Evolutionary conservation across 1,140 invertebrate species (phyloP).

Genomic region (Linepithema humile): DNA sequence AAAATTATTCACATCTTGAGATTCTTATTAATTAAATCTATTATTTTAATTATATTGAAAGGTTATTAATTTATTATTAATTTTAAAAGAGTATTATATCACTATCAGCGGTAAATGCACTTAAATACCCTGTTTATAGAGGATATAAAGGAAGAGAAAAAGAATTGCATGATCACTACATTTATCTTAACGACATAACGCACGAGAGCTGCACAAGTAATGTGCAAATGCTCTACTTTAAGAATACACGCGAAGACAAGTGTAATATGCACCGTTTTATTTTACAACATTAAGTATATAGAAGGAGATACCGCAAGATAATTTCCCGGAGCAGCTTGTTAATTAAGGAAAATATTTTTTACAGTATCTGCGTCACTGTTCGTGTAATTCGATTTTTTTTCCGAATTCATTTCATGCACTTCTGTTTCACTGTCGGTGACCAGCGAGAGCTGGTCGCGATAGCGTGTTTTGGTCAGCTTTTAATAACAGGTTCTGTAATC

Average conservation of each 20-base stretch:
- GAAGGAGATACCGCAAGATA: too few species aligned
- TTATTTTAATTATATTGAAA: neutral
- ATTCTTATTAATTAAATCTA: neutral
- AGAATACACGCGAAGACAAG: neutral
- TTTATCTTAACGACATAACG: neutral
- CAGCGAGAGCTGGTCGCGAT: too few species aligned
- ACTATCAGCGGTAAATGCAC: neutral
- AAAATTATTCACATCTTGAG: neutral
- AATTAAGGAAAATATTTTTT: too few species aligned
- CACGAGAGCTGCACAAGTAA: neutral
- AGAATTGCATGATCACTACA: neutral
- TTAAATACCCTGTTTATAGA: neutral
- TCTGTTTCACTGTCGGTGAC: too few species aligned
- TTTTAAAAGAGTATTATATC: neutral
- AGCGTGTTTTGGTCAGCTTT: too few species aligned
- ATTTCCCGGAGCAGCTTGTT: too few species aligned
- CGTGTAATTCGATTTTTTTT: too few species aligned
- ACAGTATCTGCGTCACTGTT: too few species aligned
- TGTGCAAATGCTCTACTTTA: neutral
- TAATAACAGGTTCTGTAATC: too few species aligned
- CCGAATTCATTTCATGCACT: too few species aligned
- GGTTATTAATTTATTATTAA: too few species aligned
- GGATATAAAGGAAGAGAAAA: neutral
- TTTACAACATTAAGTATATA: slow-evolving; percentile 25
- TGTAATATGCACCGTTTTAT: neutral